These are phyloP conservation scores for Rafetus swinhoei DNA, from an alignment of 2,113 vertebrate species.

Conservation along the genomic window DNA sequence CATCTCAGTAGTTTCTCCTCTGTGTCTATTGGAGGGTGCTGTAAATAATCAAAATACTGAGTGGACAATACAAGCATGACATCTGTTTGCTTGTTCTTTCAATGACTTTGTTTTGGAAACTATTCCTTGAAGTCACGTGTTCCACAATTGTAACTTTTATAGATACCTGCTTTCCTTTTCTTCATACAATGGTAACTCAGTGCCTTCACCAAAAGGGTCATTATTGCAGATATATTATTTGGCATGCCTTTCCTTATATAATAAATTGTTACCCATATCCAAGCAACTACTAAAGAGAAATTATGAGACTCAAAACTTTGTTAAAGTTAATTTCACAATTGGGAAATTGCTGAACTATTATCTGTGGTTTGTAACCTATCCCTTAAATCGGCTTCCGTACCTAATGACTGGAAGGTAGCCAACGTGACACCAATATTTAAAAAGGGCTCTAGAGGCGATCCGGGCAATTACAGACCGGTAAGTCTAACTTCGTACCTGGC, in stretches of 20 bases:
- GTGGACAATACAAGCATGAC: neutral
- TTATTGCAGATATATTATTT: neutral
- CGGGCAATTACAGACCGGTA: too few relatives aligned
- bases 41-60: neutral
- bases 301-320: neutral
- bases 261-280: neutral
- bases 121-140: neutral
- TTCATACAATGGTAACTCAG: neutral
- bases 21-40: rapidly evolving
- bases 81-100: neutral
- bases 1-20: neutral
- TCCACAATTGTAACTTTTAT: neutral
- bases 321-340: too few relatives aligned
- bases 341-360: too few relatives aligned
- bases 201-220: neutral
- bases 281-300: neutral
- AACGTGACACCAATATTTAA: too few relatives aligned
- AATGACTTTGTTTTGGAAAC: neutral
- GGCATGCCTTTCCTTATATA: neutral
- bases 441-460: too few relatives aligned
- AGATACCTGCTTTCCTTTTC: neutral
- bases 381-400: too few relatives aligned
- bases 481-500: too few relatives aligned
- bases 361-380: too few relatives aligned
- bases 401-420: too few relatives aligned